A percentile compares a stretch with the other conserved stretches of the same genome.
phyloP scores from a whole-genome alignment of 2,888 invertebrate species.

The Drosophila kuntzei region DNA sequence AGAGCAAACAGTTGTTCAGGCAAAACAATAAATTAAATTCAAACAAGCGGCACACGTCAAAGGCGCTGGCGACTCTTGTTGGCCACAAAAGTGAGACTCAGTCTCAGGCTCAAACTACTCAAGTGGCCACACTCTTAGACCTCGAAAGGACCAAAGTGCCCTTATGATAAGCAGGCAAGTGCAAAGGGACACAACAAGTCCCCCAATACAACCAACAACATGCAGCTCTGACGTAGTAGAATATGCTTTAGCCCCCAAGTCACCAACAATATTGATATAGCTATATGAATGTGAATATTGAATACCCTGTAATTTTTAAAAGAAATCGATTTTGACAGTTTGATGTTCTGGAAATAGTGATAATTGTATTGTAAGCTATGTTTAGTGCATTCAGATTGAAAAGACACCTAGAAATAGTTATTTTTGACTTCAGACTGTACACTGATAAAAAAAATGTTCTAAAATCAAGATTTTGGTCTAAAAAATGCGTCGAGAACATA shows the following conservation, averaged over 20 bases:
- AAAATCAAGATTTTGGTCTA: too few relatives aligned
- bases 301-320: conserved; percentile 3
- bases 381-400: too few relatives aligned
- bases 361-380: not conserved
- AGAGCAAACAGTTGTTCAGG: conserved; percentile 45
- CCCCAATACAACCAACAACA: conserved; percentile 1
- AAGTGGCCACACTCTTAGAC: conserved; percentile 58
- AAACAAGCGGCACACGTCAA: conserved; percentile 67
- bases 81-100: conserved; percentile 33
- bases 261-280: not conserved
- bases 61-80: conserved; percentile 43
- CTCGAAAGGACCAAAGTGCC: conserved; percentile 58
- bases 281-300: not conserved
- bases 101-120: conserved; percentile 45
- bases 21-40: conserved; percentile 79
- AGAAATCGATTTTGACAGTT: not conserved
- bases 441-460: too few relatives aligned
- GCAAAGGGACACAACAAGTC: conserved; percentile 27
- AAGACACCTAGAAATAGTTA: too few relatives aligned
- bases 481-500: too few relatives aligned
- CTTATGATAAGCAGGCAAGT: conserved; percentile 72
- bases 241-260: not conserved
- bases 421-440: too few relatives aligned
- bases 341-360: not conserved
- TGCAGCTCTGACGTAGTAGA: conserved; percentile 32